Conservation (phyloP, 2,113 vertebrate species). For the Thermophis baileyi region DNA sequence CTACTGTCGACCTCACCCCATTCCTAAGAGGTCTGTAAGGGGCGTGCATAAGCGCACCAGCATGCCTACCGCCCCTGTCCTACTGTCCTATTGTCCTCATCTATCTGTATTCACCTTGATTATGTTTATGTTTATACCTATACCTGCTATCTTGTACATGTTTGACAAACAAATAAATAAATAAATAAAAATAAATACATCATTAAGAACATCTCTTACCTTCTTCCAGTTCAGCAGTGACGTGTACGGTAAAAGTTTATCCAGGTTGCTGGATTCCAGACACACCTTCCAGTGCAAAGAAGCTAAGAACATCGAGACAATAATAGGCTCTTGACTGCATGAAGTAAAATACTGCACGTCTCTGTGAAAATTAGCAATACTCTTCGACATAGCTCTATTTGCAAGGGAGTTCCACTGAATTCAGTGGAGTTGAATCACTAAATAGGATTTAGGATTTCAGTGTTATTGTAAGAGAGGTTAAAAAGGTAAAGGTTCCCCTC, state of each 20-base stretch:
- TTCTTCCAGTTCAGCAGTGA: conserved; percentile 77
- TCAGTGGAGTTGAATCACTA: background rate
- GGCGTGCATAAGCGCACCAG: too few species aligned
- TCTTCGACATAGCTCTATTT: background rate
- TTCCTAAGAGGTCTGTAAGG: too few species aligned
- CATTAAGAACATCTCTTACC: conserved; percentile 67
- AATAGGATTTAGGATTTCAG: background rate
- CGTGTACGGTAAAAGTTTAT: conserved; percentile 84
- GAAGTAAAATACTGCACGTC: background rate
- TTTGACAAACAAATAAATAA: too few species aligned
- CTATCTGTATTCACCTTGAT: too few species aligned
- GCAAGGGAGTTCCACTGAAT: background rate
- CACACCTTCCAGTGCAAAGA: conserved; percentile 83
- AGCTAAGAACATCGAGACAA: conserved; percentile 61
- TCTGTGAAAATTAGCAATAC: background rate
- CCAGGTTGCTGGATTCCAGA: conserved; percentile 73
- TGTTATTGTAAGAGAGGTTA: background rate
- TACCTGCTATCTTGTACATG: too few species aligned
- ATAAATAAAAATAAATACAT: too few species aligned
- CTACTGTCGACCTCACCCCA: too few species aligned
- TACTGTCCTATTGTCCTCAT: too few species aligned
- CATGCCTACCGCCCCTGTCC: too few species aligned
- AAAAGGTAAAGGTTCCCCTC: too few species aligned
- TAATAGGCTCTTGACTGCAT: background rate
- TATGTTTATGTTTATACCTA: too few species aligned